Evolutionary conservation across 2,113 vertebrate genomes (phyloP).

Genomic region (Hyperoodon ampullatus): DNA sequence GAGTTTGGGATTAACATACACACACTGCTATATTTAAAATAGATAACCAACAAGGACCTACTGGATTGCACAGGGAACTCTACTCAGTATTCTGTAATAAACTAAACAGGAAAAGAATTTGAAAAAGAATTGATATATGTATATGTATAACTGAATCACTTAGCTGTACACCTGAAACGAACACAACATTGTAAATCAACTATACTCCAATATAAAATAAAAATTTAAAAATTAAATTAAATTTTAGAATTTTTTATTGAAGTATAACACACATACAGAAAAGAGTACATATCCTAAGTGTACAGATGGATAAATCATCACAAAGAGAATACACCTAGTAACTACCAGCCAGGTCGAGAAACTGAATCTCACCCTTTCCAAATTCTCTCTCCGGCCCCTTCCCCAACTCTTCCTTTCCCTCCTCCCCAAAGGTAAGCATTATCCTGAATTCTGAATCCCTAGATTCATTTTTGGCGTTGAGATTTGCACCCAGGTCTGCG

Average conservation of each 20-base stretch:
- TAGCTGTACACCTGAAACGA: not conserved
- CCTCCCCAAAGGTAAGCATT: not conserved
- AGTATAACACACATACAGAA: not conserved
- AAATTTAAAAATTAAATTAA: not conserved
- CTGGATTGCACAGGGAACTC: not conserved
- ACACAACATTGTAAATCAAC: not conserved
- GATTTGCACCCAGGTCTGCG: not conserved
- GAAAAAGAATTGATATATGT: not conserved
- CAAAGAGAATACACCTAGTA: not conserved
- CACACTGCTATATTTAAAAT: not conserved
- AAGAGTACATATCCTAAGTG: not conserved
- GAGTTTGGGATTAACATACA: not conserved
- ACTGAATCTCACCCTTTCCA: not conserved
- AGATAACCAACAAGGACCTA: not conserved
- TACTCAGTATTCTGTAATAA: not conserved
- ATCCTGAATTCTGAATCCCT: not conserved
- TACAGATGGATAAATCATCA: not conserved
- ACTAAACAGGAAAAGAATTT: not conserved
- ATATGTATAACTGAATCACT: not conserved
- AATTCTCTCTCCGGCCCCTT: not conserved
- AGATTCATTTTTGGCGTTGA: rapidly evolving
- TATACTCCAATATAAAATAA: not conserved
- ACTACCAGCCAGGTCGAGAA: not conserved
- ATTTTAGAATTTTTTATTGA: not conserved
- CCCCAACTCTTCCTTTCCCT: not conserved